Conservation (phyloP, 2,888 invertebrate genomes). For the Bimastos eiseni region DNA sequence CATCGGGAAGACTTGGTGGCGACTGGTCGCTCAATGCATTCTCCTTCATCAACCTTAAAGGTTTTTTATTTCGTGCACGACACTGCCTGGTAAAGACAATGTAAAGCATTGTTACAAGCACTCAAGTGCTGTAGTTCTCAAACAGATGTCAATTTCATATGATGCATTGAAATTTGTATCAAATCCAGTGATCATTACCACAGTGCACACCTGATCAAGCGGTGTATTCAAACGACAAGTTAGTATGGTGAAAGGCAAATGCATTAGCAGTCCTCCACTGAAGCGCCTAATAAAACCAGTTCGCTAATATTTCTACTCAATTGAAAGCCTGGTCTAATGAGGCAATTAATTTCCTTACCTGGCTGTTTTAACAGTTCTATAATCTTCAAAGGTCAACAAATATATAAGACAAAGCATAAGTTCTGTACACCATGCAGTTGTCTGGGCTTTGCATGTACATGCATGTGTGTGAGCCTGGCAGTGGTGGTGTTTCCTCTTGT, state of each 20-base stretch:
- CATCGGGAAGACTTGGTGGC: neutral
- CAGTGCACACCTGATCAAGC: neutral
- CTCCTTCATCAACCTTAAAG: neutral
- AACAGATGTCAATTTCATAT: neutral
- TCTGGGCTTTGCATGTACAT: neutral
- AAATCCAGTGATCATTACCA: neutral
- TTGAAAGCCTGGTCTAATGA: neutral
- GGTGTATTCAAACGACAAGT: neutral
- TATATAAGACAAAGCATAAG: neutral
- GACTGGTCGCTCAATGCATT: neutral
- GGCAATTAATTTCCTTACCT: neutral
- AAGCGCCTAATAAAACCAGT: neutral
- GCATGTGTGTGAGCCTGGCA: too few species aligned
- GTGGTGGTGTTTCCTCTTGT: neutral
- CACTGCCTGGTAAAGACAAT: neutral
- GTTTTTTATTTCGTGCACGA: neutral
- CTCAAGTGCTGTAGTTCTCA: neutral
- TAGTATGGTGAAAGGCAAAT: neutral
- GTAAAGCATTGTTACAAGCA: neutral
- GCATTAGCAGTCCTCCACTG: neutral
- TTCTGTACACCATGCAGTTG: neutral
- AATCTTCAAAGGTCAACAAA: neutral
- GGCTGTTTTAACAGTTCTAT: neutral
- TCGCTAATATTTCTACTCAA: neutral
- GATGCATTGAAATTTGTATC: neutral